Evolutionary conservation across 1,140 invertebrate species (phyloP).

Genomic region (Oreohelix idahoensis): DNA sequence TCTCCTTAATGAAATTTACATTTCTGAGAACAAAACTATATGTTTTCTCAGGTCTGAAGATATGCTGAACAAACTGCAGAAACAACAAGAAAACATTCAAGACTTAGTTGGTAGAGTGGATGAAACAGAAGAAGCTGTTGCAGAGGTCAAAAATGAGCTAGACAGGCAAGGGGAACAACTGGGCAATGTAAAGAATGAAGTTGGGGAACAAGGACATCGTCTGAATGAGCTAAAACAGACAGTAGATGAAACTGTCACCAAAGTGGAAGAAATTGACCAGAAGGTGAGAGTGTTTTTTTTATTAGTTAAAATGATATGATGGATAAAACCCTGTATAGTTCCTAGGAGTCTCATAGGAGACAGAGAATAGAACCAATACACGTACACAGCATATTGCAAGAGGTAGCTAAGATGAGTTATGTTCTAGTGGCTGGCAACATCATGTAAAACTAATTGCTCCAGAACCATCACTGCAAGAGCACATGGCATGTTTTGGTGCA

Average conservation of each 20-base stretch:
- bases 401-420: too few species aligned
- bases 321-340: too few species aligned
- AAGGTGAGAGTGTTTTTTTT: constrained; percentile 52
- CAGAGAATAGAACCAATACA: too few species aligned
- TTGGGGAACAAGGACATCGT: constrained; percentile 51
- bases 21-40: neutral
- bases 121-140: constrained; percentile 49
- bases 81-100: constrained; percentile 22
- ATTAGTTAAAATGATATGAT: too few species aligned
- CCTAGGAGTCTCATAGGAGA: too few species aligned
- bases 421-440: too few species aligned
- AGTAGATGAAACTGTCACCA: constrained; percentile 59
- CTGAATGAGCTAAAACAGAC: constrained; percentile 56
- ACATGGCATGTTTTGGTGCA: too few species aligned
- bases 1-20: neutral
- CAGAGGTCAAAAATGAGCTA: constrained; percentile 46
- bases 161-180: constrained; percentile 54
- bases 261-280: constrained; percentile 67
- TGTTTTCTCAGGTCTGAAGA: constrained; percentile 25
- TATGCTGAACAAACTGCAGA: constrained; percentile 16
- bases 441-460: too few species aligned
- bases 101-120: constrained; percentile 32
- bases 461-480: too few species aligned
- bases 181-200: constrained; percentile 47
- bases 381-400: too few species aligned